Conservation (phyloP, 23 tunicate species). For the Oikopleura dioica region DNA sequence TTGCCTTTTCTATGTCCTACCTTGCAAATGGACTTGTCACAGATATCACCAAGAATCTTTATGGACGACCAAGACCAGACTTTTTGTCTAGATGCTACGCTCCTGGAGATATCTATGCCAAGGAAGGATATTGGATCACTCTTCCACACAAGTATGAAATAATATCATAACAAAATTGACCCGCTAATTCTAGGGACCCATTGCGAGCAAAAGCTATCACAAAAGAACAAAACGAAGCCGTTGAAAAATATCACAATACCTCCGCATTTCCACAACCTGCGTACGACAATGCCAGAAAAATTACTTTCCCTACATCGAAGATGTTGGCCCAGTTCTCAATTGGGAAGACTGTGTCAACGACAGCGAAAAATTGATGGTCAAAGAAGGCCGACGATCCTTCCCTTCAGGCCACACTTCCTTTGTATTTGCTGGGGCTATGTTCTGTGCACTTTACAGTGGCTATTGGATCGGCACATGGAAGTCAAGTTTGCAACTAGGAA, state of each 20-base stretch:
- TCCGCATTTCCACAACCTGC: not conserved
- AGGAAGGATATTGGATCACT: not conserved
- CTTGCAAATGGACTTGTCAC: not conserved
- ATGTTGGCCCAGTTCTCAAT: not conserved
- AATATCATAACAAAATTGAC: not conserved
- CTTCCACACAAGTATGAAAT: not conserved
- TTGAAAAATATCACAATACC: not conserved
- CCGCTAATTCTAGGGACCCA: slow-evolving; percentile 1
- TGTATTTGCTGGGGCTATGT: slow-evolving; percentile 1
- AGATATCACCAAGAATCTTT: not conserved
- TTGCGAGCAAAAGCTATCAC: not conserved
- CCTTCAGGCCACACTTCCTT: slow-evolving; percentile 1
- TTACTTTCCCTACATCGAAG: not conserved
- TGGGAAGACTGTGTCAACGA: not conserved
- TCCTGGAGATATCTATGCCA: not conserved
- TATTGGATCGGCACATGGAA: not conserved
- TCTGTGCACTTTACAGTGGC: slow-evolving; percentile 3
- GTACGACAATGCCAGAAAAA: not conserved
- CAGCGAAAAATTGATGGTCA: not conserved
- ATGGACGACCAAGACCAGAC: slow-evolving; percentile 7
- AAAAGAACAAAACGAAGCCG: not conserved
- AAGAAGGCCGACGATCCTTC: not conserved
- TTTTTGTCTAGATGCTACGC: not conserved
- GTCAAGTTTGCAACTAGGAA: not conserved
- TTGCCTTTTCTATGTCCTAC: not conserved